Evolutionary conservation across 1,140 invertebrate species (phyloP), one percentile per base, ranked within the genome.

Genomic region (Ceratina calcarata): DNA sequence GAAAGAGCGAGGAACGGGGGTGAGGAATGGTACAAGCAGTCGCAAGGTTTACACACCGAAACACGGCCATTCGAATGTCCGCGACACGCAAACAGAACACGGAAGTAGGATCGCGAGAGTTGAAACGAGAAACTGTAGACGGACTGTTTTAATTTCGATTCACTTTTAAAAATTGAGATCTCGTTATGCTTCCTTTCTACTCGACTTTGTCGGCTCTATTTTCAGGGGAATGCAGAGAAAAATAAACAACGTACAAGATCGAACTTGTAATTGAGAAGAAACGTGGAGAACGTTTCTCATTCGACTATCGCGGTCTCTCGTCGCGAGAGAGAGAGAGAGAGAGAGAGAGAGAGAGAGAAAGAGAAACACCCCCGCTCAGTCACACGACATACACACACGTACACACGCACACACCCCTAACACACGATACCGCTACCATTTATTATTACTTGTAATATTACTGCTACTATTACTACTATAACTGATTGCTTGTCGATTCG

Each of bases 391-490:
- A 13, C 12, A 18, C n/a, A 62, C 20, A 49, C 18, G 10, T 22
- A 70, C 18, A 71, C 62, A 58, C 0, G 24, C n/a, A 67, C 45
- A 74, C 10, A 70, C 51, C 65, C 6, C 13, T 64, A 64, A 82
- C 60, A 85, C 84, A 78, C 62, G 45, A 82, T 80, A 83, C 83
- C 51, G 81, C 81, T 86, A 86, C 67, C 78, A 84, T 81, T 86
- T 86, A 86, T 86, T 86, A 87, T 83, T 87, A 86, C 71, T 45
- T 80, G 71, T 78, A 78, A 84, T 77, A 86, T 70, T 86, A 85
- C 67, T 81, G 82, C 82, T 81, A 73, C 80, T 84, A 83, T 83
- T 86, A 87, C 73, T 87, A 86, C 61, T 87, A 87, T 83, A 84
- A 86, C 68, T 86, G 85, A 75, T 82, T 87, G 85, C 80, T 86